A percentile compares a stretch with the other conserved stretches of the same genome.
Conservation (phyloP, 2,888 invertebrate genomes). For the Napeogenes inachia region DNA sequence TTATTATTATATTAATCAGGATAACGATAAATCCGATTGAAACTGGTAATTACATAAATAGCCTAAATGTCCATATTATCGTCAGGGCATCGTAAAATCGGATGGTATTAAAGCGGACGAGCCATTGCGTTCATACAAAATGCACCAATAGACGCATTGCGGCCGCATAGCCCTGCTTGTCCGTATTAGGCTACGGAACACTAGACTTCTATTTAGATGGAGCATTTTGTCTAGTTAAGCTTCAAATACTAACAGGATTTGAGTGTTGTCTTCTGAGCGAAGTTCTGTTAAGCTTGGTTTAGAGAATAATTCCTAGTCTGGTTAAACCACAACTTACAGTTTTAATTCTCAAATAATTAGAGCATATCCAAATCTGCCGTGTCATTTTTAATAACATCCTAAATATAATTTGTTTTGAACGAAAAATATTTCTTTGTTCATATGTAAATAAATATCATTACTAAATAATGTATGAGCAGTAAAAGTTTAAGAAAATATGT, state of each 20-base stretch:
- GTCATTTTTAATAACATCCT: too few species aligned
- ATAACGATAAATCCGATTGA: slow-evolving; percentile 5
- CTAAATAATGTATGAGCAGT: too few species aligned
- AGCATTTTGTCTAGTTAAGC: slow-evolving; percentile 6
- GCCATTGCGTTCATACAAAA: slow-evolving; percentile 28
- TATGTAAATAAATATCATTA: too few species aligned
- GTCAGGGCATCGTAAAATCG: slow-evolving; percentile 28
- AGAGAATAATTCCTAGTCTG: background rate
- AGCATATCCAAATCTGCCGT: too few species aligned
- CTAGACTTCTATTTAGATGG: slow-evolving; percentile 17
- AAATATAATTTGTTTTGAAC: too few species aligned
- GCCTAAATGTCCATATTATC: slow-evolving; percentile 24
- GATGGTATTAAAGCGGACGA: slow-evolving; percentile 25
- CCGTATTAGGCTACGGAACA: slow-evolving; percentile 19
- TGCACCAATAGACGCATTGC: slow-evolving; percentile 30
- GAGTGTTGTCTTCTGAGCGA: slow-evolving; percentile 2
- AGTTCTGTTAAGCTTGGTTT: background rate
- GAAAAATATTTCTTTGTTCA: too few species aligned
- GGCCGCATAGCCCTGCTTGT: slow-evolving; percentile 18
- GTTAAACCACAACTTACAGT: too few species aligned
- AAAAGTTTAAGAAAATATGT: too few species aligned
- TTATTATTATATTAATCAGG: background rate
- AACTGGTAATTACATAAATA: slow-evolving; percentile 1
- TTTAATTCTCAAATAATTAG: too few species aligned
- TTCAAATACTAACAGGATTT: slow-evolving; percentile 4